Base-by-base conservation (phyloP, 2,113 vertebrate genomes). In the Pseudopipra pipra region DNA sequence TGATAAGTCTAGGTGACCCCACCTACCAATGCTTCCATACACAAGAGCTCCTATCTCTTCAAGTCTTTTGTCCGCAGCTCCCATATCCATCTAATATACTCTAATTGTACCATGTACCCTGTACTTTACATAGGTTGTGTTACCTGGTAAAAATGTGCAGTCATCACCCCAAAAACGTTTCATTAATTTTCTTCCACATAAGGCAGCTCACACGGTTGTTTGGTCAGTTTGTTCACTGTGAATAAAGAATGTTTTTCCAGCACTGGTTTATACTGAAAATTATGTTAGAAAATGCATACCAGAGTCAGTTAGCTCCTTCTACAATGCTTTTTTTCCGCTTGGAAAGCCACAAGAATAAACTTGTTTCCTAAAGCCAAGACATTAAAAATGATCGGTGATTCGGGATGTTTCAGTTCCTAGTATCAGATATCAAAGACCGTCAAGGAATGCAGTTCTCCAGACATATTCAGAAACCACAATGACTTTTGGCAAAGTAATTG, bases 61-160 rank as follows among this genome's bases (percentile, higher is more conserved):
- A 73, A 19, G 6, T 30, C 35, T 67, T 78, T 27, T 15, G n/a
- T n/a, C 21, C 1, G 0, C 17, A 46, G 25, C 62, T 70, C 46
- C 17, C 18, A 43, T 12, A 43, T 13, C 25, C 4, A 19, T 18
- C 31, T 61, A 70, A 82, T 11, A 37, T 3, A n/a, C 17, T 46
- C 9, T 55, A 55, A 73, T 14, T 2, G 1, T 24, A 49, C 14
- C 8, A 12, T 16, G n/a, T 23, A 76, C 13, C 9, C 9, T 0
- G 0, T 25, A 31, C 17, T 59, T 84, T 49, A 61, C 0, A 3
- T 8, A 65, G 6, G 4, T 11, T 9, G 8, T 62, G 24, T 19
- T 27, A 71, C 19, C 27, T 72, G 35, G n/a, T 47, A 67, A 86
- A 83, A 83, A 59, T 6, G 51, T 13, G 33, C 39, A 65, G 20